Evolutionary conservation across 2,113 vertebrate species (phyloP).

Genomic region (Formicarius rufipectus): DNA sequence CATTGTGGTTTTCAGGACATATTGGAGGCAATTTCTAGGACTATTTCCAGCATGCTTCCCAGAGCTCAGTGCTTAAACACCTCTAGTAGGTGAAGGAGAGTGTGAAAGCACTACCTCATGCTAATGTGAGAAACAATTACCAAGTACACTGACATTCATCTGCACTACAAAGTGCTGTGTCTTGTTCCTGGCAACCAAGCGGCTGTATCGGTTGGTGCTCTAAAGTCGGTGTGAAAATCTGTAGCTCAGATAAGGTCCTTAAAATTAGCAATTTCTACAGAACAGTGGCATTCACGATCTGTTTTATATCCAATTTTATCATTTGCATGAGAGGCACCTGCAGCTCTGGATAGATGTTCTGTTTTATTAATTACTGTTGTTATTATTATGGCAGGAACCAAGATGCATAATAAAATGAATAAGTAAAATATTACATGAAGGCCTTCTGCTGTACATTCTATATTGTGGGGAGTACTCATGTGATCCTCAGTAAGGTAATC

Average conservation of each 20-base stretch:
- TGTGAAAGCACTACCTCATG: conserved; percentile 17
- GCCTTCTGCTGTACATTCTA: conserved; percentile 15
- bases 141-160: conserved; percentile 9
- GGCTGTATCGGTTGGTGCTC: neutral
- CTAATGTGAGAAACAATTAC: conserved; percentile 36
- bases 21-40: neutral
- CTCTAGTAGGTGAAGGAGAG: neutral
- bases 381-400: conserved; percentile 18
- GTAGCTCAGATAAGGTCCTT: neutral
- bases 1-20: neutral
- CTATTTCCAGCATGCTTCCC: neutral
- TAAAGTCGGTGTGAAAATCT: neutral
- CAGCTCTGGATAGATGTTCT: neutral
- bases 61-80: neutral
- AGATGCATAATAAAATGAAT: conserved; percentile 36
- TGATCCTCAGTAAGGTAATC: conserved; percentile 31
- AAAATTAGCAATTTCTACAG: conserved; percentile 19
- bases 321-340: conserved; percentile 32
- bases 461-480: neutral
- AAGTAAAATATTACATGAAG: conserved; percentile 43
- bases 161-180: neutral
- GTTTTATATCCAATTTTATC: conserved; percentile 20
- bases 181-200: neutral
- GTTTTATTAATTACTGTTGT: conserved; percentile 28
- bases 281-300: neutral